Base-by-base conservation (phyloP, 2,113 vertebrate species). In the Danionella cerebrum region DNA sequence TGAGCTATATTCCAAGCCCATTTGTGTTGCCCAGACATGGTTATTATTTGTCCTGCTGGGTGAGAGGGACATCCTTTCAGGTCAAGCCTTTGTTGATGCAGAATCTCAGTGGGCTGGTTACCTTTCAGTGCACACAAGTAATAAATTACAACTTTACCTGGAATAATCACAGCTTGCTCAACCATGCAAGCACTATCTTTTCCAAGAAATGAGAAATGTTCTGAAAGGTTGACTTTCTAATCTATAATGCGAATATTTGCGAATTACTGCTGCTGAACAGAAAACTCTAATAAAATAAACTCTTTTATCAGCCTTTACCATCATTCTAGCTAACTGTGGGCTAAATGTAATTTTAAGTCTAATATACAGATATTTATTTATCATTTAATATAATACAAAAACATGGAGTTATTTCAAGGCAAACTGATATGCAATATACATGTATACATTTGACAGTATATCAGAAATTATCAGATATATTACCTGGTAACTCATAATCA, bases 31-130 rank as follows among this genome's bases (percentile, higher is more conserved):
- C 41, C 41, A 64, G 51, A 64, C 50, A 70, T 41, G 38, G 29
- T 22, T 57, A 51, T 71, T 57, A 71, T 65, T 71, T 57, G 59
- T 55, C 58, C 59, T 38, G 22, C n/a, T 53, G 51, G 52, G 59
- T 67, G 52, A 67, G 52, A 44, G 31, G 52, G 14, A 57, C 53
- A 67, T 67, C 52, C 65, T 67, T 45, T 67, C 65, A 42, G 39
- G 65, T 67, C 51, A 44, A 47, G 41, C 29, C 52, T 67, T 67
- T 67, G 65, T 67, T 64, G 69, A 48, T 64, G 59, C 59, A 70
- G 59, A 4, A 57, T 41, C 52, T 54, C 52, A 57, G 52, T 19
- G 29, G 65, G 52, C 36, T 55, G 29, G 29, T 57, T 55, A 24
- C 39, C 39, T 45, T 67, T 57, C 39, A 63, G 29, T 25, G 38